Percentiles rank a stretch among this genome's conserved stretches.
Evolutionary conservation across 2,113 vertebrate species (phyloP).

Genomic region (Bagarius yarrelli): DNA sequence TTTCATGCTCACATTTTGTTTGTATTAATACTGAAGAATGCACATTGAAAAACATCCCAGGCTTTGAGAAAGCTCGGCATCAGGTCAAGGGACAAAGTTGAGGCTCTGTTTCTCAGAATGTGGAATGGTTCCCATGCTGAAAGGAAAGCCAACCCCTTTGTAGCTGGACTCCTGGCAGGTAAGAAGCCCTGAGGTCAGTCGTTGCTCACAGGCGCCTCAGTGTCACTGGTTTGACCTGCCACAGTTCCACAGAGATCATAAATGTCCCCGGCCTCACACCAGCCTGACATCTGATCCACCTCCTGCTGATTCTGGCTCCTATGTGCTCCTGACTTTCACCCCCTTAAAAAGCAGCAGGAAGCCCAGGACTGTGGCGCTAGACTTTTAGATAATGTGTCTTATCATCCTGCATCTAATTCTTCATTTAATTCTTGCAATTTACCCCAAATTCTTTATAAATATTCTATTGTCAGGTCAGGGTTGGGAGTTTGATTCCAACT

Average conservation of each 20-base stretch:
- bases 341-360: conserved; percentile 45
- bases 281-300: conserved; percentile 53
- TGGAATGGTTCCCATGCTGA: conserved; percentile 16
- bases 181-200: conserved; percentile 13
- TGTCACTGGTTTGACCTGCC: conserved; percentile 43
- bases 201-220: conserved; percentile 18
- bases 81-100: conserved; percentile 19
- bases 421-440: conserved; percentile 20
- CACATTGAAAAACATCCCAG: conserved; percentile 32
- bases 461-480: background rate
- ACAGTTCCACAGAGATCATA: conserved; percentile 39
- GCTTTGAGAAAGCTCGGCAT: conserved; percentile 19
- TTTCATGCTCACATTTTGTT: conserved; percentile 35
- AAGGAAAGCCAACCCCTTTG: conserved; percentile 11
- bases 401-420: conserved; percentile 34
- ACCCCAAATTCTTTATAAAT: background rate
- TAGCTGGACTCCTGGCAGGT: conserved; percentile 26
- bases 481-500: too few relatives aligned
- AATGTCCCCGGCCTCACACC: conserved; percentile 46
- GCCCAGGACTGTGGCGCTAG: conserved; percentile 27
- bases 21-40: conserved; percentile 29
- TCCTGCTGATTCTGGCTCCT: conserved; percentile 40
- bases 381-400: conserved; percentile 21
- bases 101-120: conserved; percentile 20
- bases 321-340: conserved; percentile 37